Base-by-base conservation (phyloP, 1,140 invertebrate species). In the Pinna nobilis region DNA sequence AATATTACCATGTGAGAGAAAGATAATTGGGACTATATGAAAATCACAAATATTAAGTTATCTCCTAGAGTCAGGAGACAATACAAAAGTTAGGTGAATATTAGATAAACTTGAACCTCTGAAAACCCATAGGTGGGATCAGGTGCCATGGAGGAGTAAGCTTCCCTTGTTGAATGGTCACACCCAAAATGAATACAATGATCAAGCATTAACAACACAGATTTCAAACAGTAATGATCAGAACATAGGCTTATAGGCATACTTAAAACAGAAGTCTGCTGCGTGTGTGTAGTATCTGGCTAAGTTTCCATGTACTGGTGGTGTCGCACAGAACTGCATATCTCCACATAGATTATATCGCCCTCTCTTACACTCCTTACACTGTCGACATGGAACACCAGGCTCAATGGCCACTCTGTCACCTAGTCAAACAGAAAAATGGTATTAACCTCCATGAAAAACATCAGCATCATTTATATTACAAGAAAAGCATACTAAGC, bases 241-340 rank as follows among this genome's bases (percentile, higher is more conserved):
- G n/a, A 20, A 11, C n/a, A 0, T 51, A 28, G 28, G 2, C 33
- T 65, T 0, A 18, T 35, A 51, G 20, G 1, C 82, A 83, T 82
- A 96, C 95, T 97, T 97, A 90, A 92, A 96, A 84, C 96, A 98
- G 88, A 97, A 98, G 89, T 98, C 96, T 33, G 96, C 96, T 47
- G 94, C 93, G 84, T 98, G 97, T 50, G 93, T 93, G 87, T 97
- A 98, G 86, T 92, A 98, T 79, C 94, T 74, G 18, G 84, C 92
- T 5, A 99, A 91, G 86, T 94, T 98, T 68, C 97, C 97, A 90
- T 98, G 92, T 53, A 92, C 50, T 25, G 86, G 96, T 1, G 96
- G 97, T 0, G 97, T 98, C 15, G 97, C 96, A 89, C 95, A 97
- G 90, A 98, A 98, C 47, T 91, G 84, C 80, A 98, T 94, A 41